Base-by-base conservation (phyloP, 2,113 vertebrate species). In the Dolichallabes microphthalmus region DNA sequence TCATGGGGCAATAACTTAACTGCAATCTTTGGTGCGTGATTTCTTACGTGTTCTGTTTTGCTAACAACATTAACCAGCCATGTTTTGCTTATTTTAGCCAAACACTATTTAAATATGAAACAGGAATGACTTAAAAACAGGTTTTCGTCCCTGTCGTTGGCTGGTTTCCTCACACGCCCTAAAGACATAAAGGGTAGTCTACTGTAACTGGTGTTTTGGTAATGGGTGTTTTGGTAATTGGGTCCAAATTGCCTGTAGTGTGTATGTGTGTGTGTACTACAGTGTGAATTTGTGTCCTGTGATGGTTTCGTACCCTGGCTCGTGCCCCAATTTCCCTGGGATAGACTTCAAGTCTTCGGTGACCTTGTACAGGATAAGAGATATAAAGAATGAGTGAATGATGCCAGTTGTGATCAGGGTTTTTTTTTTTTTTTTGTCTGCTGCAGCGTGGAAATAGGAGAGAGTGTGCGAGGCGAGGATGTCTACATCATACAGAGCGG, bases 401-500 rank as follows among this genome's bases (percentile, higher is more conserved):
- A 39, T 64, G 30, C 1, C 0, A n/a, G 19, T 13, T 14, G 6
- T 35, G 64, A 20, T 35, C 0, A 15, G 30, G 66, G 10, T 86
- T 14, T 88, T n/a, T 14, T 20, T 87, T 14, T 20, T 86, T 14
- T 88, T 27, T 14, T 20, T 87, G 14, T 88, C 22, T 64, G 0
- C 2, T 63, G 14, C 88, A 96, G 95, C 50, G 95, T 96, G 87
- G 95, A 96, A 91, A 95, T 96, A n/a, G 95, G 95, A 0, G 95
- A 96, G 90, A 96, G 95, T 3, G 95, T 96, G 0, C 94, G 95
- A 15, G 95, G 95, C 1, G 95, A 96, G 61, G 95, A 96, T 57
- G 95, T 96, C 39, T 96, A 95, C 88, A 96, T 96, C 0, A 93
- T 96, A 35, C 95, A 96, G 89, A 96, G 95, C 35, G 95, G 95